Evolutionary conservation across 2,888 invertebrate genomes (phyloP).

Genomic region (Tortricodes alternella): DNA sequence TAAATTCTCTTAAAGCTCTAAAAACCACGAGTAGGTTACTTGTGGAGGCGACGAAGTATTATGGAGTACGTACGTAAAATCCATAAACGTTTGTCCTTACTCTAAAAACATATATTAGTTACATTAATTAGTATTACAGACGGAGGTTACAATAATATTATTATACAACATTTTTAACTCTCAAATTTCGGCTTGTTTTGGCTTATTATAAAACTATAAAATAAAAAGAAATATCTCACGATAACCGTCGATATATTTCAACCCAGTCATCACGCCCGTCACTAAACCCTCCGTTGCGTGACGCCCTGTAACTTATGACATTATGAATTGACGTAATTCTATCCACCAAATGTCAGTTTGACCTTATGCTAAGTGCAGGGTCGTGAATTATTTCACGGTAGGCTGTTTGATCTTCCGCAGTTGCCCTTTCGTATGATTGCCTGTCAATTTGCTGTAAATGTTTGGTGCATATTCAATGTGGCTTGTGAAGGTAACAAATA

Average conservation of each 20-base stretch:
- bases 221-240: not conserved
- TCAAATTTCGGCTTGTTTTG: no score
- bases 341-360: conserved; percentile 77
- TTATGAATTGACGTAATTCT: conserved; percentile 68
- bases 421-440: conserved; percentile 70
- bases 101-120: no score
- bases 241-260: not conserved
- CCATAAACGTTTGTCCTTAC: no score
- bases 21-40: no score
- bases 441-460: conserved; percentile 61
- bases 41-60: no score
- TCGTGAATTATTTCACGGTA: conserved; percentile 65
- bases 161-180: no score
- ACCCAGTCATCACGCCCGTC: conserved; percentile 38
- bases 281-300: conserved; percentile 60
- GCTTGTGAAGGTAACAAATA: conserved; percentile 11
- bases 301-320: conserved; percentile 51
- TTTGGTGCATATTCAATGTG: conserved; percentile 36
- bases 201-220: no score
- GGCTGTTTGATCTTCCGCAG: conserved; percentile 70
- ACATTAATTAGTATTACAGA: no score
- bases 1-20: no score
- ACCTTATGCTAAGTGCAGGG: conserved; percentile 75
- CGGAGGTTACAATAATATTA: no score
- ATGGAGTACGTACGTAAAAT: no score